Conservation (phyloP, 2,113 vertebrate species). For the Dasyurus viverrinus region DNA sequence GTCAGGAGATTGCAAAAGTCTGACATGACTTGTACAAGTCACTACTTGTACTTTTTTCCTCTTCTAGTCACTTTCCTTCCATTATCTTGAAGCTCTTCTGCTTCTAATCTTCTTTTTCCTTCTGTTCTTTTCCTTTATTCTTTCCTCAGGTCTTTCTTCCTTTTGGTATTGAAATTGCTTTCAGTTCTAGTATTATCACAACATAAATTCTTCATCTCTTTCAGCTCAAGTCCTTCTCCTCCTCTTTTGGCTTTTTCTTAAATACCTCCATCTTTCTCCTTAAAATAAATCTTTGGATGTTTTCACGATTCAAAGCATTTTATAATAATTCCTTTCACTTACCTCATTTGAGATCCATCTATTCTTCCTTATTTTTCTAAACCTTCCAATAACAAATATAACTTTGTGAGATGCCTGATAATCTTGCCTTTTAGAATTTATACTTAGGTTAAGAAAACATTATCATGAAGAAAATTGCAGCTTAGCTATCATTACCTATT, state of each 20-base stretch:
- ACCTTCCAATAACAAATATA: neutral
- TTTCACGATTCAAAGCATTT: neutral
- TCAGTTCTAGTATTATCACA: neutral
- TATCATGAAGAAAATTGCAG: neutral
- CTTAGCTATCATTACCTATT: neutral
- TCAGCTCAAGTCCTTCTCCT: neutral
- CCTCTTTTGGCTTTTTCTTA: neutral
- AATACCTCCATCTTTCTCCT: neutral
- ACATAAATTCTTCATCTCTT: neutral
- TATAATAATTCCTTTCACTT: neutral
- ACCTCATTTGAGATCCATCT: neutral
- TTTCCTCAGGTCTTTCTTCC: neutral
- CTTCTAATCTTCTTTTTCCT: neutral
- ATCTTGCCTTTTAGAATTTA: neutral
- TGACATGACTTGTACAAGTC: neutral
- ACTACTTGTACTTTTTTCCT: neutral
- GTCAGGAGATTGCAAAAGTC: neutral
- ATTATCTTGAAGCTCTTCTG: neutral
- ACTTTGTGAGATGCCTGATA: neutral
- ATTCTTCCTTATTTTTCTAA: neutral
- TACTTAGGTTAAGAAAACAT: neutral
- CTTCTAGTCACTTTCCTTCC: neutral
- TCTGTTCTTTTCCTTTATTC: neutral
- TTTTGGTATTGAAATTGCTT: neutral
- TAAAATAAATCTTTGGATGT: neutral